Evolutionary conservation across 1,140 invertebrate genomes (phyloP), one percentile per base, ranked within the genome.

Genomic region (Diprion similis): DNA sequence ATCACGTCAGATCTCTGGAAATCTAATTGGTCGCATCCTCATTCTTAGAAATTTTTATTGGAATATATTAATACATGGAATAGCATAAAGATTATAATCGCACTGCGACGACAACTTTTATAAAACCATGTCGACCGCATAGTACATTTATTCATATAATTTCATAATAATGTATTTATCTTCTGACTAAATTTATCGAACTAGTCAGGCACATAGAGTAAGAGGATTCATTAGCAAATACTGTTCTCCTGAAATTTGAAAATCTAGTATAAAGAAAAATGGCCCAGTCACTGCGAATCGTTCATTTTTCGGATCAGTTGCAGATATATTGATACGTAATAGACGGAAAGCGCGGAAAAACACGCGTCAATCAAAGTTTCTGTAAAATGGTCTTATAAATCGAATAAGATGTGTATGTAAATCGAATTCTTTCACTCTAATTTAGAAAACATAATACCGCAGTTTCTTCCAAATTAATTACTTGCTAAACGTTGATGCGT

Each of bases 81-180:
- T 37, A 37, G 24, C 6, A 37, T 0, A 37, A 37, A 37, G 24
- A 37, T 37, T 37, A 37, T 37, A 37, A 37, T 37, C 24, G 24
- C 24, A 37, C 51, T 59, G 51, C 11, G 3, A 13, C 51, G 11
- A 59, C 11, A 6, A 59, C n/a, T 15, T 59, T 59, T 17, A 17
- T 59, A 59, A 59, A 59, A 59, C n/a, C 51, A 59, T 59, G n/a
- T 59, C 51, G 51, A 59, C 9, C n/a, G 51, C 51, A 59, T 59
- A 59, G n/a, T 59, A 15, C 51, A 17, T 59, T 17, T 59, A 15
- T 59, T 59, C 51, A 59, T 15, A 15, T 37, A 37, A 37, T 59
- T 59, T 59, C 11, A 15, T 9, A 10, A 6, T 59, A 59, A 17
- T 59, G 51, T 17, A 59, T 37, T 37, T 37, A 59, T n/a, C 51